Evolutionary conservation across 2,113 vertebrate species (phyloP), one percentile per base, ranked within the genome.

Genomic region (Pelmatolapia mariae): DNA sequence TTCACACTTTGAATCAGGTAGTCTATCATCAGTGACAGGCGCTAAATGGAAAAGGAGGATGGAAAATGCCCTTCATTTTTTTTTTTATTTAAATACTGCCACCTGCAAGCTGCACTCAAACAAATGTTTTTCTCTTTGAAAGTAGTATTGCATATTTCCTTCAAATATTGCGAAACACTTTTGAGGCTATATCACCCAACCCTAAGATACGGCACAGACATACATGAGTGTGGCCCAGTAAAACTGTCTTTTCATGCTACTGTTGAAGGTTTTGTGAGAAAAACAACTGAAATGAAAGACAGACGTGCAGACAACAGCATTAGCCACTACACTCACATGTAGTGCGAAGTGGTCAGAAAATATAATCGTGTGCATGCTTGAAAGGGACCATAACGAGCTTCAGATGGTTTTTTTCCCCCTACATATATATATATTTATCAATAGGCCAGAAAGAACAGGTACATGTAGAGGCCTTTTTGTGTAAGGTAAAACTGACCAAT

Each of bases 351-450:
- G 71, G 6, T 76, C 71, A 78, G 24, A 78, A 18, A 50, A 78
- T 19, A 29, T 31, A 78, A 78, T 5, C 6, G 4, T 50, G 24
- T 19, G 24, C 24, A 47, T 29, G 40, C 22, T 47, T 8, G 3
- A 76, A 47, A 50, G 26, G 16, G 71, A 29, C 43, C 26, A 31
- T 31, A 50, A 26, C 3, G 2, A 47, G 24, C 40, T 29, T 45
- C 8, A 26, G 68, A 10, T 71, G 38, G 3, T 15, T 8, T 5
- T 11, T 8, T 0, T 1, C 2, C 1, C 13, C 3, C 22, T 5
- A 6, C 8, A 16, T 29, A 38, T 38, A 56, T 15, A 29, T 50
- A 19, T 47, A 47, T 47, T 2, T 76, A 47, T 29, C 15, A 19
- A 47, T 0, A 76, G 9, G 71, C 9, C 40, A 29, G 9, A 76